These are phyloP conservation scores for Torymus texanus DNA, from an alignment of 2,888 invertebrate genomes.

Conservation along the genomic window DNA sequence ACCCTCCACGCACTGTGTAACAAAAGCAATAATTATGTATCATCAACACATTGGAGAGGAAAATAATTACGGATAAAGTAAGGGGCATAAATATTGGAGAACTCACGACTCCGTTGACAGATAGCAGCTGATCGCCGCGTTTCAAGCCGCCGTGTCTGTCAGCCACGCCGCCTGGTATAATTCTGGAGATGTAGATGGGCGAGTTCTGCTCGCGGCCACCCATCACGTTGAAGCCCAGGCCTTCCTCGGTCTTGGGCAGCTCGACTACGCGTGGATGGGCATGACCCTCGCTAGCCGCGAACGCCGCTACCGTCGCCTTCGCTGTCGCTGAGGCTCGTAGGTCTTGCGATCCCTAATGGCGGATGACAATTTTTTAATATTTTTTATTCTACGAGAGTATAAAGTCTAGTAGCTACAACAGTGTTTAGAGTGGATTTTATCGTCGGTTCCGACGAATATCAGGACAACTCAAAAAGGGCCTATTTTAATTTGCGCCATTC, in stretches of 20 bases:
- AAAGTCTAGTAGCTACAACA: neutral
- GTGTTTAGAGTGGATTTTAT: too few species aligned
- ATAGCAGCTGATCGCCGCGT: constrained; percentile 96
- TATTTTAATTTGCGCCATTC: too few species aligned
- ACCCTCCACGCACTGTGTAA: constrained; percentile 92
- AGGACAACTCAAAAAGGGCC: too few species aligned
- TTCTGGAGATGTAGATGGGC: constrained; percentile 99
- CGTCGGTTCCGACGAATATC: too few species aligned
- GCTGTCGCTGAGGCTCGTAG: constrained; percentile 98
- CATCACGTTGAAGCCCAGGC: constrained; percentile 99
- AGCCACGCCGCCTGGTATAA: constrained; percentile 99
- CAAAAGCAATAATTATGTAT: too few species aligned
- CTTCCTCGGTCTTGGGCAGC: constrained; percentile 99
- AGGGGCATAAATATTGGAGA: too few species aligned
- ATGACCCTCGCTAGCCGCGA: constrained; percentile 97
- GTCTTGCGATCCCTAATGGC: constrained; percentile 87
- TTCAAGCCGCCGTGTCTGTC: constrained; percentile 98
- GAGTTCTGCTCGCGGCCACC: constrained; percentile 99
- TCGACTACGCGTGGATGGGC: constrained; percentile 99
- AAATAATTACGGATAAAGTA: too few species aligned
- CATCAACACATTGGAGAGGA: too few species aligned
- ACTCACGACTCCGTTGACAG: constrained; percentile 97
- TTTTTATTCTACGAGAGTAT: neutral
- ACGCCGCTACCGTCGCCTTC: constrained; percentile 94
- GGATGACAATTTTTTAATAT: neutral